These are phyloP conservation scores for Sinelater perroti DNA, from an alignment of 2,888 invertebrate genomes.

Conservation along the genomic window DNA sequence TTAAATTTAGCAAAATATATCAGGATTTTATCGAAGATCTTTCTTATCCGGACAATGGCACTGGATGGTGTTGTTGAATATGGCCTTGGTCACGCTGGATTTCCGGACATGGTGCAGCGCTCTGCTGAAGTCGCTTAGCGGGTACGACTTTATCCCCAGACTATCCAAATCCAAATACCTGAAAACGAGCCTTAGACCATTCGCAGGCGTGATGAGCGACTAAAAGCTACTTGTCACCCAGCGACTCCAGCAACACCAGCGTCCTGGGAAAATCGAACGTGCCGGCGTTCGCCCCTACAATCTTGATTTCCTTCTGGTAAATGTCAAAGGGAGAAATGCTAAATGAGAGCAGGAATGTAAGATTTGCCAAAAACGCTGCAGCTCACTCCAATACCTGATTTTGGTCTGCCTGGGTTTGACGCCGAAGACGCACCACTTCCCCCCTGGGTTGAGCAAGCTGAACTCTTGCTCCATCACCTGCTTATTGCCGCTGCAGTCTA, in stretches of 20 bases:
- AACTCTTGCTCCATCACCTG: slow-evolving; percentile 72
- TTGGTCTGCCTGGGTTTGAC: slow-evolving; percentile 66
- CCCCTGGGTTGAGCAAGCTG: slow-evolving; percentile 66
- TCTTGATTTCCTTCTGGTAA: slow-evolving; percentile 70
- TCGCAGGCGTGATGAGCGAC: background rate
- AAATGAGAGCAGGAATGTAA: slow-evolving; percentile 41
- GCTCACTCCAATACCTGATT: slow-evolving; percentile 54
- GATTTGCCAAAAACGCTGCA: background rate
- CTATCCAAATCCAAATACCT: slow-evolving; percentile 70
- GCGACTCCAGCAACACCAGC: slow-evolving; percentile 64
- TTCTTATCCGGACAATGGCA: slow-evolving; percentile 6
- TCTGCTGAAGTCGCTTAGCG: slow-evolving; percentile 63
- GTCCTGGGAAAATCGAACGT: slow-evolving; percentile 73
- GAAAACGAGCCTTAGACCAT: too few relatives aligned
- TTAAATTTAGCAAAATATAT: too few relatives aligned
- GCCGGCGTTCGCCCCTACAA: slow-evolving; percentile 73
- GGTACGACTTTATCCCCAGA: slow-evolving; percentile 67
- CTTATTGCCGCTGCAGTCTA: slow-evolving; percentile 77
- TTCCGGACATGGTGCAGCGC: slow-evolving; percentile 65
- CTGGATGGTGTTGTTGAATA: slow-evolving; percentile 57
- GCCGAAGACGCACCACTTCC: slow-evolving; percentile 74
- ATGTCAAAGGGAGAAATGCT: slow-evolving; percentile 68
- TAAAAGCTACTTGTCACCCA: slow-evolving; percentile 3
- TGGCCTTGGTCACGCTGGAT: slow-evolving; percentile 68
- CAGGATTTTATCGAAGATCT: background rate